phyloP scores from a whole-genome alignment of 2,888 invertebrate genomes.

The Flexamia atlantica region DNA sequence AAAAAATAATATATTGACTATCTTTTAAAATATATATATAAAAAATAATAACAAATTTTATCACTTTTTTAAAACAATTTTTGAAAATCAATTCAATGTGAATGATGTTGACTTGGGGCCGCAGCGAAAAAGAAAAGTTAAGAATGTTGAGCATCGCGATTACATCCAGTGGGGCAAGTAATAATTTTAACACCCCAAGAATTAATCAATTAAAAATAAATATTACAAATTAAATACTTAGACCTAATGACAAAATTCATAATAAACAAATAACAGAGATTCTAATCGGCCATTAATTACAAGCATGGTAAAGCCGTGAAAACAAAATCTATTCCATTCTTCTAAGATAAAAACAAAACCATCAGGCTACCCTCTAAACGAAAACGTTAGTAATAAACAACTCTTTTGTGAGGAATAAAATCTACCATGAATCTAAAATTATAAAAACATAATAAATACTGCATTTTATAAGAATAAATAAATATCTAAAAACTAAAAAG shows the following conservation, averaged over 20 bases:
- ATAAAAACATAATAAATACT: constrained; percentile 44
- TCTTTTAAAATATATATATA: too few species aligned
- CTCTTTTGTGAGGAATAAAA: constrained; percentile 12
- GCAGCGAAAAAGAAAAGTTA: constrained; percentile 7
- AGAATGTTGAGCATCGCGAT: constrained; percentile 46
- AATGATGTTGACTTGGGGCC: constrained; percentile 43
- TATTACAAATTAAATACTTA: constrained; percentile 29
- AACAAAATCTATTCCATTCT: constrained; percentile 16
- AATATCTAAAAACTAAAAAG: constrained; percentile 53
- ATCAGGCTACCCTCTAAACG: not conserved
- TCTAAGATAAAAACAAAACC: not conserved
- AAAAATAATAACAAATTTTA: too few species aligned
- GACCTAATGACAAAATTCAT: constrained; percentile 5
- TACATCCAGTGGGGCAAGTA: not conserved
- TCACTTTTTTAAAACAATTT: too few species aligned
- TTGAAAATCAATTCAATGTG: not conserved
- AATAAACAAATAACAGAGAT: constrained; percentile 36
- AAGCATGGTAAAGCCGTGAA: constrained; percentile 21
- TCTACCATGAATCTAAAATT: not conserved
- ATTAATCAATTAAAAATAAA: constrained; percentile 29
- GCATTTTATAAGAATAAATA: constrained; percentile 40
- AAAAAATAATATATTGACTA: too few species aligned
- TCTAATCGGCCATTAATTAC: not conserved
- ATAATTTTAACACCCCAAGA: constrained; percentile 6
- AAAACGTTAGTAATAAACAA: not conserved